Conservation (phyloP, 2,797 vertebrate species). For the Bradypus variegatus region DNA sequence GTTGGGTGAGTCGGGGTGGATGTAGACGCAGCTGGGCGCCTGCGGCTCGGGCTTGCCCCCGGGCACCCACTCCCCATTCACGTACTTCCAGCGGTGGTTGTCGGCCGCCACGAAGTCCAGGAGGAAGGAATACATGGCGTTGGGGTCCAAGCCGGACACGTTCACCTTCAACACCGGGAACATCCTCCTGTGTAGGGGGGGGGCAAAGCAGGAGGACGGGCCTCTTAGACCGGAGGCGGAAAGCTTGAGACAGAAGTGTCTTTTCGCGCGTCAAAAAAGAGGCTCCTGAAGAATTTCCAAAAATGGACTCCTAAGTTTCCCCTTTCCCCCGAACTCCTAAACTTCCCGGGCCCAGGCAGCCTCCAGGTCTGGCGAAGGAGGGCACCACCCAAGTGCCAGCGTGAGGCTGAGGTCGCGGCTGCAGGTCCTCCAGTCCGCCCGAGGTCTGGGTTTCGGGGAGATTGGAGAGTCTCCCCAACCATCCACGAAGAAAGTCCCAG, state of each 20-base stretch:
- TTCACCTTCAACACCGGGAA: conserved; percentile 82
- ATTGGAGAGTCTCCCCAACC: neutral
- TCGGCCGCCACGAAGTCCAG: conserved; percentile 82
- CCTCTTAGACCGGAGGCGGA: rapidly evolving
- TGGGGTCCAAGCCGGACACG: conserved; percentile 80
- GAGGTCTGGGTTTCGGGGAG: neutral
- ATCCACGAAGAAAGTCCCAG: neutral
- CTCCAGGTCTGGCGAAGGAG: neutral
- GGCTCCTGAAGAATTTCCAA: too few relatives aligned
- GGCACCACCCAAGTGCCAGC: rapidly evolving
- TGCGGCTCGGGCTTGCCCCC: conserved; percentile 83
- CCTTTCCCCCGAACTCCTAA: too few relatives aligned
- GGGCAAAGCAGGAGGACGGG: neutral
- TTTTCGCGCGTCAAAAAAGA: too few relatives aligned
- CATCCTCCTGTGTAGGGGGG: conserved; percentile 74
- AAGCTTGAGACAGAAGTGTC: rapidly evolving
- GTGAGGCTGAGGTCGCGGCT: neutral
- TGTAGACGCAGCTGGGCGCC: conserved; percentile 83
- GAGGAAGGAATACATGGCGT: conserved; percentile 83
- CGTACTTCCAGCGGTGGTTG: conserved; percentile 82
- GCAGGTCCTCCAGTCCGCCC: rapidly evolving
- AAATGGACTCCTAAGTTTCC: neutral
- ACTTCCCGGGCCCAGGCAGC: neutral
- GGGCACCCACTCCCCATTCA: conserved; percentile 84
- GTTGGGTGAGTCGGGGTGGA: conserved; percentile 83